phyloP scores from a whole-genome alignment of 2,113 vertebrate genomes.

The Ceyx margarethae region DNA sequence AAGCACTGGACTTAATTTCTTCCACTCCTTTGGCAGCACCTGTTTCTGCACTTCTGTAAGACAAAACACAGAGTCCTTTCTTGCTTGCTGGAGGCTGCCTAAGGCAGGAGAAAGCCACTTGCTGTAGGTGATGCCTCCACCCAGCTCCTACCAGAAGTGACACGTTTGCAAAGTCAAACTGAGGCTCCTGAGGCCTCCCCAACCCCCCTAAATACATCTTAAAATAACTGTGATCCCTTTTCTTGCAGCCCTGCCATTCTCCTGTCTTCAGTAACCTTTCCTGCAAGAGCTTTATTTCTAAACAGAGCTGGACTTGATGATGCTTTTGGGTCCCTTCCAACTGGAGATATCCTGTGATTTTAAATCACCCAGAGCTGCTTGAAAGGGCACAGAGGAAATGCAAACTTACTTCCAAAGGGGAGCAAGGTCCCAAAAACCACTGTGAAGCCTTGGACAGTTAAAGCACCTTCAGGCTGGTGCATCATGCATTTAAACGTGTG shows the following conservation, averaged over 20 bases:
- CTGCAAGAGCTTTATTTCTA: neutral
- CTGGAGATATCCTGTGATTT: neutral
- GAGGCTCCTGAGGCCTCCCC: neutral
- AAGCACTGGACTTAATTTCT: neutral
- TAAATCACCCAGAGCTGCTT: neutral
- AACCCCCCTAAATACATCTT: neutral
- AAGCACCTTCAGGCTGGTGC: neutral
- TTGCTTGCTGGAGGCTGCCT: neutral
- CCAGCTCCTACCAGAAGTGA: neutral
- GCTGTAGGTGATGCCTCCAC: neutral
- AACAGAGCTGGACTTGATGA: neutral
- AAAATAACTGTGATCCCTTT: neutral
- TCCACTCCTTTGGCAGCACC: conserved; percentile 9
- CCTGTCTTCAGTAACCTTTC: neutral
- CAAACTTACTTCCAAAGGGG: neutral
- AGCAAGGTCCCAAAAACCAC: neutral
- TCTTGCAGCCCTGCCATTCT: neutral
- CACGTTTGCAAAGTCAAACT: neutral
- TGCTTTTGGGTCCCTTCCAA: neutral
- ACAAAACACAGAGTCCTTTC: neutral
- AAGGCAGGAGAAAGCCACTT: neutral
- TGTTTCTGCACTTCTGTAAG: neutral
- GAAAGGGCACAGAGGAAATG: neutral
- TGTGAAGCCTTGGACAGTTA: rapidly evolving
- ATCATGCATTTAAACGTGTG: neutral